Conservation (phyloP, 2,797 vertebrate genomes). For the Schizopygopsis malacanthus region DNA sequence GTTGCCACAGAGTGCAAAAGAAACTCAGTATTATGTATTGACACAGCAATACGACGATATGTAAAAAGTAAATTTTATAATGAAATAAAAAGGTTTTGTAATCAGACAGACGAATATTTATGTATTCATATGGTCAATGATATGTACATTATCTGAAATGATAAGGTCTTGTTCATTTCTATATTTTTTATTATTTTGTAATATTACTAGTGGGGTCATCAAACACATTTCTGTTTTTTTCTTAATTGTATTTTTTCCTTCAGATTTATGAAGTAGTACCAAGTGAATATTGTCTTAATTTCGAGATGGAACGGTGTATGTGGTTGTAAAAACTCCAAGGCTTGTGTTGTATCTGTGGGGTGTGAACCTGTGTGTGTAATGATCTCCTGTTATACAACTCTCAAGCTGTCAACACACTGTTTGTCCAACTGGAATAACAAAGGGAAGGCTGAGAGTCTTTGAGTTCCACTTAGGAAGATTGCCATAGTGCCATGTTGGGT, state of each 20-base stretch:
- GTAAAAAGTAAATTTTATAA: conserved; percentile 67
- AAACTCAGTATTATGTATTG: conserved; percentile 80
- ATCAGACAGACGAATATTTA: conserved; percentile 72
- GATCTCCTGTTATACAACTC: conserved; percentile 53
- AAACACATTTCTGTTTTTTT: conserved; percentile 66
- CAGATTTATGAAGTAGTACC: conserved; percentile 44
- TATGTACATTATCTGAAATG: conserved; percentile 59
- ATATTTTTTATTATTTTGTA: conserved; percentile 57
- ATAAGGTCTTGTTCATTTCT: conserved; percentile 58
- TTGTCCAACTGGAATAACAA: conserved; percentile 60
- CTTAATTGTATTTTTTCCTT: conserved; percentile 47
- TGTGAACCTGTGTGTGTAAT: conserved; percentile 60
- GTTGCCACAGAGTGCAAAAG: conserved; percentile 58
- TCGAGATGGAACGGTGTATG: conserved; percentile 52
- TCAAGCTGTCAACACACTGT: conserved; percentile 64
- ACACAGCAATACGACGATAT: conserved; percentile 78
- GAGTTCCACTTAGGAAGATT: conserved; percentile 59
- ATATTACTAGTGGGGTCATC: conserved; percentile 56
- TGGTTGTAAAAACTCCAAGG: conserved; percentile 57
- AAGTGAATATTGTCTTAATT: conserved; percentile 60
- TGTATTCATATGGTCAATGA: conserved; percentile 57
- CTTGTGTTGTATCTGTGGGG: conserved; percentile 57
- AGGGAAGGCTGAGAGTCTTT: conserved; percentile 82
- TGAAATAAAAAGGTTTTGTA: conserved; percentile 67
- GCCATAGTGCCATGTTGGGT: conserved; percentile 49